Evolutionary conservation across 2,797 vertebrate species (phyloP).

Genomic region (Anguilla pacifica): DNA sequence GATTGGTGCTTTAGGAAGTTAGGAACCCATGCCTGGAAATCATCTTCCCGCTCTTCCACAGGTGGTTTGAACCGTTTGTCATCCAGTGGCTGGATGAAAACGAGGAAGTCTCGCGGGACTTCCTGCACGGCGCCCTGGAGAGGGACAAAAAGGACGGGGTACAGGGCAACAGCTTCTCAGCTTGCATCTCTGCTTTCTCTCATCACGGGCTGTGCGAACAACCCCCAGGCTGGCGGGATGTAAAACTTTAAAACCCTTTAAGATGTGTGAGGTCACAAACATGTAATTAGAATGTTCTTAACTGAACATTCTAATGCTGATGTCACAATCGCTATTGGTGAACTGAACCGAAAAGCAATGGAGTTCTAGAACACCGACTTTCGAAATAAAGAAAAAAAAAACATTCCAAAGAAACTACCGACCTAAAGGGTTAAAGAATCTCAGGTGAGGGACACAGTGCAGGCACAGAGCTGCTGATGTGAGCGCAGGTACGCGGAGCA

Average conservation of each 20-base stretch:
- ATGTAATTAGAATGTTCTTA: neutral
- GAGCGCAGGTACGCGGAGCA: constrained; percentile 7
- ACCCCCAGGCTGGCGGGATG: neutral
- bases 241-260: neutral
- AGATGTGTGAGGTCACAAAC: neutral
- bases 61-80: constrained; percentile 98
- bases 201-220: neutral
- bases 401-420: neutral
- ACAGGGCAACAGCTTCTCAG: neutral
- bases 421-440: neutral
- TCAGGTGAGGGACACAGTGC: neutral
- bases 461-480: neutral
- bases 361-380: no score
- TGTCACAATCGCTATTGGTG: no score
- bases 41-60: constrained; percentile 52
- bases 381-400: no score
- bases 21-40: neutral
- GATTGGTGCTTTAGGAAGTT: neutral
- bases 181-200: neutral
- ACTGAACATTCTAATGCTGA: neutral
- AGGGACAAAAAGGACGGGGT: constrained; percentile 98
- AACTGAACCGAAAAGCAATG: no score
- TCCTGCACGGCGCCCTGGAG: constrained; percentile 93
- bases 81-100: constrained; percentile 99
- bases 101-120: constrained; percentile 95